Evolutionary conservation across 1,140 invertebrate genomes (phyloP).

Genomic region (Ips nitidus): DNA sequence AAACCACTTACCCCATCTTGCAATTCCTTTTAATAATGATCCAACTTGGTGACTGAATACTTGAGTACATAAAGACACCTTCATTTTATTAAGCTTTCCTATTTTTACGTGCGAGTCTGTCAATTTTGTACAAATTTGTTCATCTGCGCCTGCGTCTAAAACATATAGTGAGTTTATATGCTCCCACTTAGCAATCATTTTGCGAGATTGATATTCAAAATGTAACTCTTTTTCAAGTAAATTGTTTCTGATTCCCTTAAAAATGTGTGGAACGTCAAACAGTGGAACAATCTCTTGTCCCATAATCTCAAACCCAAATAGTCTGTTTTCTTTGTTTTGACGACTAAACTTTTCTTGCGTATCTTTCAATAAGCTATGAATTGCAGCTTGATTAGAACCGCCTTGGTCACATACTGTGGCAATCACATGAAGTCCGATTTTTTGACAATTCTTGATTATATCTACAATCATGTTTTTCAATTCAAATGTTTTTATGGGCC

Average conservation of each 20-base stretch:
- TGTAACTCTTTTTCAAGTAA: not conserved
- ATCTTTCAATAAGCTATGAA: too few species aligned
- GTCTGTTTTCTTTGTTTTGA: too few species aligned
- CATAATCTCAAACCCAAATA: not conserved
- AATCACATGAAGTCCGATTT: not conserved
- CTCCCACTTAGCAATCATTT: constrained; percentile 7
- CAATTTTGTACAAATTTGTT: not conserved
- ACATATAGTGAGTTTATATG: not conserved
- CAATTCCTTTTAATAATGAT: not conserved
- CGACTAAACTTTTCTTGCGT: too few species aligned
- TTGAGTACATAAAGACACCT: not conserved
- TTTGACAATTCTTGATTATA: not conserved
- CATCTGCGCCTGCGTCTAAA: not conserved
- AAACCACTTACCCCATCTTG: not conserved
- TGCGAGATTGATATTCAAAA: not conserved
- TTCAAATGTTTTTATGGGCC: constrained; percentile 31
- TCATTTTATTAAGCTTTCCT: constrained; percentile 1
- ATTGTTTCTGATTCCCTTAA: constrained; percentile 21
- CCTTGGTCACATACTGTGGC: too few species aligned
- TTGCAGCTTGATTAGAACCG: too few species aligned
- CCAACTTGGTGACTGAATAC: not conserved
- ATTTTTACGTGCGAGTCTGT: not conserved
- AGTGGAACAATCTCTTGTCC: constrained; percentile 11
- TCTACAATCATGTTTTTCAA: not conserved
- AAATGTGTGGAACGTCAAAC: constrained; percentile 14